Evolutionary conservation across 2,113 vertebrate species (phyloP), one percentile per base, ranked within the genome.

Genomic region (Chloropsis cyanopogon): DNA sequence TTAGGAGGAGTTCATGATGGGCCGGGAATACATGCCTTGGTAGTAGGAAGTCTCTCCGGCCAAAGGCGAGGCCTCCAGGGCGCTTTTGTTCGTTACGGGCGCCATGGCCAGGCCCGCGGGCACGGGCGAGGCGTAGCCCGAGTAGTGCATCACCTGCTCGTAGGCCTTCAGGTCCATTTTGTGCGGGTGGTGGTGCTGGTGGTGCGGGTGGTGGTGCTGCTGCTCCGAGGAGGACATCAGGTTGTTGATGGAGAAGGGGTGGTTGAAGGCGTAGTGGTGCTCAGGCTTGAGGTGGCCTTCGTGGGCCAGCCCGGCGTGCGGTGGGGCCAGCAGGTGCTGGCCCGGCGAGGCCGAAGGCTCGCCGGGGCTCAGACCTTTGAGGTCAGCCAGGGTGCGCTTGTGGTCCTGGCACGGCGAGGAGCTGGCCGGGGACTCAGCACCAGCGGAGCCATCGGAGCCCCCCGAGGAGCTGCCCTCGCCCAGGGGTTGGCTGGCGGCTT

Each of bases 141-240:
- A 98, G 95, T 99, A 99, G 95, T 99, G 99, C 99, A 99, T 99
- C 97, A 99, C 99, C 98, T 99, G 99, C 98, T 99, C 99, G 20
- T 99, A 99, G 89, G 99, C 98, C 97, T 99, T 99, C 96, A 99
- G 98, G 99, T 99, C 99, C 99, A 99, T 99, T 99, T 99, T 99
- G 96, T 98, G 98, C 24, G 97, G 97, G 91, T 87, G 98, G 95
- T 97, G 99, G 77, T 79, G 97, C 93, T 98, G 98, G 95, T 98
- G 99, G 92, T 99, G 97, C 57, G 97, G 97, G 82, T 97, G 98
- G 94, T 99, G 99, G 91, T 99, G 99, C 96, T 99, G 99, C 96
- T 99, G 99, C 98, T 99, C 99, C 4, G 98, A 98, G 28, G 99
- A 99, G 24, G 99, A 99, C 99, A 99, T 99, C 95, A 99, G 98